A percentile compares a stretch with the other conserved stretches of the same genome.
These are phyloP conservation scores for Melitaea athalia DNA, from an alignment of 2,888 invertebrate genomes.

Conservation along the genomic window DNA sequence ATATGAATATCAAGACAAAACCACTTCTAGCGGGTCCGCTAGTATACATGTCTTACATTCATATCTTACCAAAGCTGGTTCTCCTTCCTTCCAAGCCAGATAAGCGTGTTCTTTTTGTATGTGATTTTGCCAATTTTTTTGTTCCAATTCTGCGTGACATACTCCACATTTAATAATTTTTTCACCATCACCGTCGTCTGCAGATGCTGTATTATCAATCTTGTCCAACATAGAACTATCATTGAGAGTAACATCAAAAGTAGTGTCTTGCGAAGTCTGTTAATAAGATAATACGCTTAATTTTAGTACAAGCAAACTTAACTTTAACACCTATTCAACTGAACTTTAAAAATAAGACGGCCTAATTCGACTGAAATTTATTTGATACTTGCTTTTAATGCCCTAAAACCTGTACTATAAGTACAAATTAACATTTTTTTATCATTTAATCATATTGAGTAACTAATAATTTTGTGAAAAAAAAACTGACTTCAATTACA, in stretches of 20 bases:
- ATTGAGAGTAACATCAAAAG: conserved; percentile 4
- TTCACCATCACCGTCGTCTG: conserved; percentile 12
- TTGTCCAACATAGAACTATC: conserved; percentile 7
- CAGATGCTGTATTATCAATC: neutral
- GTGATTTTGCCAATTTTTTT: conserved; percentile 67
- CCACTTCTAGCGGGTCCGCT: too few species aligned
- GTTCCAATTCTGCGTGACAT: conserved; percentile 64
- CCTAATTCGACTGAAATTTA: too few species aligned
- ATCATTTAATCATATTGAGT: too few species aligned
- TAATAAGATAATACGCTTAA: neutral
- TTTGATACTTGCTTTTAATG: too few species aligned
- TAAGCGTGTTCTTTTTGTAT: conserved; percentile 79
- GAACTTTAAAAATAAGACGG: too few species aligned
- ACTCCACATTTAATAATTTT: conserved; percentile 44
- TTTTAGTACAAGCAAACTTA: neutral
- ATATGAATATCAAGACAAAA: too few species aligned
- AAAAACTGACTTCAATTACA: too few species aligned
- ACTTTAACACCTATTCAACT: neutral
- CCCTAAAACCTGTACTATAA: too few species aligned
- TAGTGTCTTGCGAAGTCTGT: neutral
- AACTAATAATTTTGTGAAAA: too few species aligned
- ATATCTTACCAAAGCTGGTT: conserved; percentile 72
- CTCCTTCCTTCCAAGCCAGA: conserved; percentile 80
- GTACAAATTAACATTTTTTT: too few species aligned
- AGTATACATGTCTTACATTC: too few species aligned